Evolutionary conservation across 2,888 invertebrate species (phyloP), one percentile per base, ranked within the genome.

Genomic region (Labia minor): DNA sequence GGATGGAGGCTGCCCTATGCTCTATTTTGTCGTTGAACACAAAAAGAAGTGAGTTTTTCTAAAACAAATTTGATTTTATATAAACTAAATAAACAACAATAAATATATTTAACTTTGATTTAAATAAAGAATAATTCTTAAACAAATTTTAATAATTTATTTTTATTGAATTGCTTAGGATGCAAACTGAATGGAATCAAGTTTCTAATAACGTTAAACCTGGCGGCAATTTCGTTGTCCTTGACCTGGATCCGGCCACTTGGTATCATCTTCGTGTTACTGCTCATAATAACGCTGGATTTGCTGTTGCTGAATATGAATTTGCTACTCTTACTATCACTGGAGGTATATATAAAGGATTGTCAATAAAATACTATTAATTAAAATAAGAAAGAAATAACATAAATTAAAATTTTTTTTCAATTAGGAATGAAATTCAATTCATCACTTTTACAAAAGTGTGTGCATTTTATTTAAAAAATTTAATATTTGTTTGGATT

Each of bases 231-330:
- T 94, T 93, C 75, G 90, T 92, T 16, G 90, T 94, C 8, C 81
- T 92, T 77, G 95, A 95, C 76, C 81, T 96, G 73, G 93, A 92
- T 74, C 93, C 96, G 0, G 95, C 94, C 19, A 92, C 89, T 14
- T 94, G 95, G 93, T 96, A 96, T 76, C 88, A 91, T 74, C 82
- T 96, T 70, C 84, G 92, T 70, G 92, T 95, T 61, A 94, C 93
- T 1, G 92, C 92, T 2, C 92, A 95, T 79, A 96, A 95, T 78
- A 95, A 95, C 74, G 96, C 96, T 69, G 97, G 96, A 65, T 94
- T 94, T 74, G 92, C 93, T 61, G 94, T 95, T 65, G 95, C 94
- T 68, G 92, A 94, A 80, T 94, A 95, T 75, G 93, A 94, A 81
- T 95, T 96, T 78, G 94, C 95, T 18, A 97, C 97, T 1, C 83